A percentile compares a stretch with the other conserved stretches of the same genome.
phyloP scores from a whole-genome alignment of 2,113 vertebrate species.

The Erinaceus europaeus region DNA sequence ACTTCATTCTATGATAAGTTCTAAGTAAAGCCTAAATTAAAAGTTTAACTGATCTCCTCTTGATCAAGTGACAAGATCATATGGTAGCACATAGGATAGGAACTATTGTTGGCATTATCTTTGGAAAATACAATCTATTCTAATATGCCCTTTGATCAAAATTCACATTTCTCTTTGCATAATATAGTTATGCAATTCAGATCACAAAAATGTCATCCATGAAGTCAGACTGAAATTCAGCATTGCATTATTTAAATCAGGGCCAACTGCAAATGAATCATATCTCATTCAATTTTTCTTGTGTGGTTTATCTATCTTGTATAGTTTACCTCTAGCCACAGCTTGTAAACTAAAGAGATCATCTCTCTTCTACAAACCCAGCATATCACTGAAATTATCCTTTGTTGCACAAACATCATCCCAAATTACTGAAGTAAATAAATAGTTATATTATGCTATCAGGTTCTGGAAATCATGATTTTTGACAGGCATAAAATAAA shows the following conservation, averaged over 20 bases:
- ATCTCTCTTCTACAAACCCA: background rate
- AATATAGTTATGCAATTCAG: background rate
- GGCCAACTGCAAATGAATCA: background rate
- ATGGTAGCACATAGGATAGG: background rate
- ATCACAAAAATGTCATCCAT: background rate
- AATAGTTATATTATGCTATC: background rate
- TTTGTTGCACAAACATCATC: background rate
- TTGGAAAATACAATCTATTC: background rate
- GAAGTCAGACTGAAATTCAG: background rate
- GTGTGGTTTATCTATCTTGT: too few species aligned
- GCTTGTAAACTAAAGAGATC: background rate
- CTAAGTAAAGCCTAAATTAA: background rate
- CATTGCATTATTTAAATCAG: background rate
- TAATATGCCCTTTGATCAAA: background rate
- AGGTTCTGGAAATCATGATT: background rate
- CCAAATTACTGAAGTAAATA: background rate
- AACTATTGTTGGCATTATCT: background rate
- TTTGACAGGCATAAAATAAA: background rate
- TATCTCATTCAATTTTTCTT: background rate
- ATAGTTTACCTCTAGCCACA: background rate
- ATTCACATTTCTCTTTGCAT: background rate
- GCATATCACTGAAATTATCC: background rate
- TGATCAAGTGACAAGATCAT: background rate
- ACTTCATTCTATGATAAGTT: background rate
- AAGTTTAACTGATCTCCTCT: background rate